Percentiles rank a stretch among this genome's conserved stretches.
Evolutionary conservation across 2,888 invertebrate species (phyloP).

Genomic region (Acheta domesticus): DNA sequence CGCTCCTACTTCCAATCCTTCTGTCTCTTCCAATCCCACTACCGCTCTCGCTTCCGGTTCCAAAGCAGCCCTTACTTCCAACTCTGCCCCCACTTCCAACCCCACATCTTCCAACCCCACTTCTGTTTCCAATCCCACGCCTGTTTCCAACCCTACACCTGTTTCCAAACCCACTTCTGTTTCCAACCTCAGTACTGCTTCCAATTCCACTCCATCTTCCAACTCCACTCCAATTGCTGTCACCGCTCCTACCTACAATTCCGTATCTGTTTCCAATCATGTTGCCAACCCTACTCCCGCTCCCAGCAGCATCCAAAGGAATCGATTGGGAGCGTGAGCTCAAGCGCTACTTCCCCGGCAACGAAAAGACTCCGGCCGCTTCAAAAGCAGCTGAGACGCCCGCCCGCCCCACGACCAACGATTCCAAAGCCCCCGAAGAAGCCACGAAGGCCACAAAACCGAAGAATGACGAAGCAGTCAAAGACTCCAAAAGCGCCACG

Average conservation of each 20-base stretch:
- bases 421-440: conserved; percentile 33
- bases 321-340: conserved; percentile 42
- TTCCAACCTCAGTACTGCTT: no score
- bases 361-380: conserved; percentile 31
- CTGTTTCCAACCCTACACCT: background rate
- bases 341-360: conserved; percentile 40
- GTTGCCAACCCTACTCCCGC: background rate
- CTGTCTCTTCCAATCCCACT: background rate
- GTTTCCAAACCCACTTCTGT: no score
- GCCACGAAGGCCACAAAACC: conserved; percentile 32
- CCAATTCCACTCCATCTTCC: no score
- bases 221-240: no score
- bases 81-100: background rate
- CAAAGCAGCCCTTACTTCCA: background rate
- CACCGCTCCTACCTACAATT: no score
- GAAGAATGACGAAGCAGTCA: conserved; percentile 24
- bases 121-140: background rate
- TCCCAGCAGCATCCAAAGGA: background rate
- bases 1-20: background rate
- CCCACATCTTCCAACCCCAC: background rate
- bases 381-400: conserved; percentile 44
- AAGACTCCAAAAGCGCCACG: background rate
- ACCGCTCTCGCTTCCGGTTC: background rate
- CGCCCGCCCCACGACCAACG: conserved; percentile 26
- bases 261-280: no score